phyloP scores from a whole-genome alignment of 2,113 vertebrate genomes.

The Spilogale gracilis region DNA sequence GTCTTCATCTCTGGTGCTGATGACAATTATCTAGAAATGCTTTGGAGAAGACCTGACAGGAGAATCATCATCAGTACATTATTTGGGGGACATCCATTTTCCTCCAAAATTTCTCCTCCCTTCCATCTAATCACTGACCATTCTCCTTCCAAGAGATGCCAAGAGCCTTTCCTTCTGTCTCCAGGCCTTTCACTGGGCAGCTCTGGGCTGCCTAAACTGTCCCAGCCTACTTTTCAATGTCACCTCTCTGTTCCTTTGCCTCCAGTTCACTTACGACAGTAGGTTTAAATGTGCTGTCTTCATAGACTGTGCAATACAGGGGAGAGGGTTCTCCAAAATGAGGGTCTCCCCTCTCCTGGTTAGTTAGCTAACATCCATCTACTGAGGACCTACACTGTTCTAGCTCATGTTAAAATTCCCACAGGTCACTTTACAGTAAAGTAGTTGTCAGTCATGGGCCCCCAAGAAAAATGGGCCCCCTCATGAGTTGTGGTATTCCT shows the following conservation, averaged over 20 bases:
- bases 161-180: neutral
- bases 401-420: neutral
- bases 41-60: neutral
- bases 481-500: neutral
- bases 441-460: neutral
- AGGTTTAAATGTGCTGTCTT: neutral
- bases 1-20: fast-evolving
- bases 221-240: neutral
- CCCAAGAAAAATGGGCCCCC: neutral
- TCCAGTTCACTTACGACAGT: neutral
- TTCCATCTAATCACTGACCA: neutral
- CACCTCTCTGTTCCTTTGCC: neutral
- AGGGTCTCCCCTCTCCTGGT: neutral
- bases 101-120: neutral
- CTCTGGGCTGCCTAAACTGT: neutral
- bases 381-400: neutral
- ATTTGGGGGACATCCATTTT: neutral
- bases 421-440: neutral
- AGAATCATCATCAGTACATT: neutral
- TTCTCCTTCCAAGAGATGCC: neutral
- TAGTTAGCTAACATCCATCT: neutral
- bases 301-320: neutral
- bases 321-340: neutral
- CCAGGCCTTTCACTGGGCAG: neutral
- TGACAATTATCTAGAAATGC: neutral